These are phyloP conservation scores for Eulithis prunata DNA, from an alignment of 2,888 invertebrate species.

Conservation along the genomic window DNA sequence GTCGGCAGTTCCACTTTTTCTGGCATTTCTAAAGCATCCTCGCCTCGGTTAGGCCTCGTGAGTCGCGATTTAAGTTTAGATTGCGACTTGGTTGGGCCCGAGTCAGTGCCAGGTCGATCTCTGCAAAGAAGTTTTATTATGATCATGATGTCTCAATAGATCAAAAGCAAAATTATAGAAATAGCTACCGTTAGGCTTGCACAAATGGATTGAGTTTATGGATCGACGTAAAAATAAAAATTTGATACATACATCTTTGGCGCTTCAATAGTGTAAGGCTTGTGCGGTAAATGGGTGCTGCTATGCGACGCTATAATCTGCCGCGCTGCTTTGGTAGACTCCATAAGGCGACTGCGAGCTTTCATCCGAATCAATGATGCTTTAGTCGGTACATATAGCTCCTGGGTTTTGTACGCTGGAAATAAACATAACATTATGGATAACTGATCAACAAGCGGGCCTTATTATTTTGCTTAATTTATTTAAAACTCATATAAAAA, in stretches of 20 bases:
- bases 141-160: too few species aligned
- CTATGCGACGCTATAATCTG: constrained; percentile 84
- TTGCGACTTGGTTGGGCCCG: constrained; percentile 10
- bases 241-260: constrained; percentile 39
- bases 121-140: constrained; percentile 48
- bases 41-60: constrained; percentile 53
- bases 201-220: too few species aligned
- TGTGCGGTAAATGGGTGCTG: constrained; percentile 63
- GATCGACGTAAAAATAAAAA: background rate
- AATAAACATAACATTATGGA: constrained; percentile 9
- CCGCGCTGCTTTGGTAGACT: constrained; percentile 85
- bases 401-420: constrained; percentile 69
- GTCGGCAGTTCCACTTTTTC: constrained; percentile 55
- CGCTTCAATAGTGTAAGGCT: constrained; percentile 45
- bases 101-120: constrained; percentile 18
- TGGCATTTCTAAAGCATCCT: constrained; percentile 39
- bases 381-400: constrained; percentile 82
- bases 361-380: constrained; percentile 86
- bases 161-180: too few species aligned
- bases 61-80: constrained; percentile 63
- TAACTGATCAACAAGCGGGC: background rate
- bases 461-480: too few species aligned
- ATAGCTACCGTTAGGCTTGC: too few species aligned
- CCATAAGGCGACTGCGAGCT: constrained; percentile 84
- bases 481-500: too few species aligned